phyloP scores from a whole-genome alignment of 2,888 invertebrate species.

The Blomia tropicalis region DNA sequence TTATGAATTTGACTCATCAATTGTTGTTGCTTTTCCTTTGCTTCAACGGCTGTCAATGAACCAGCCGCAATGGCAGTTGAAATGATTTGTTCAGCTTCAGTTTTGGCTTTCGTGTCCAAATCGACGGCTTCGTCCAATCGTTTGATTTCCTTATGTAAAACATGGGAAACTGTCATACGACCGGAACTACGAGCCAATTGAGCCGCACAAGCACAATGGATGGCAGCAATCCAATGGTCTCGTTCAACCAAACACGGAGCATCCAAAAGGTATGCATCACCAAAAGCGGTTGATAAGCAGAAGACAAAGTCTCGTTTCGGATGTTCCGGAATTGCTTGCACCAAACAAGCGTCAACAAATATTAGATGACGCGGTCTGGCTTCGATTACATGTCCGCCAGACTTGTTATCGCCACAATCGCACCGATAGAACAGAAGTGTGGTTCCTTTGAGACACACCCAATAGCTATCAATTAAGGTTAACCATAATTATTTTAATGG shows the following conservation, averaged over 20 bases:
- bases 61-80: slow-evolving; percentile 1
- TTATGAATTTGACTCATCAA: slow-evolving; percentile 80
- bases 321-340: slow-evolving; percentile 98
- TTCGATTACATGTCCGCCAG: slow-evolving; percentile 51
- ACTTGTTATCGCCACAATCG: slow-evolving; percentile 44
- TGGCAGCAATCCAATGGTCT: slow-evolving; percentile 95
- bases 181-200: slow-evolving; percentile 91
- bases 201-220: slow-evolving; percentile 92
- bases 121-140: slow-evolving; percentile 90
- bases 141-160: slow-evolving; percentile 88
- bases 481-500: background rate
- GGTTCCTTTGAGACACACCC: slow-evolving; percentile 94
- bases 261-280: slow-evolving; percentile 93
- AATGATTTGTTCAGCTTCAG: slow-evolving; percentile 87
- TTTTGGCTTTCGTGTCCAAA: slow-evolving; percentile 48
- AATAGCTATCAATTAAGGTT: slow-evolving; percentile 45
- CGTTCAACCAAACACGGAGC: slow-evolving; percentile 71
- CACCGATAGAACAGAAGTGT: slow-evolving; percentile 89
- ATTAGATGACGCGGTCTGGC: slow-evolving; percentile 86
- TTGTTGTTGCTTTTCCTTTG: slow-evolving; percentile 36
- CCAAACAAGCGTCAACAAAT: slow-evolving; percentile 88
- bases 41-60: slow-evolving; percentile 60
- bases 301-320: slow-evolving; percentile 94
- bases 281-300: slow-evolving; percentile 92
- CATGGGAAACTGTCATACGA: slow-evolving; percentile 86